Conservation (phyloP, 2,113 vertebrate genomes). For the Elephantulus edwardii region DNA sequence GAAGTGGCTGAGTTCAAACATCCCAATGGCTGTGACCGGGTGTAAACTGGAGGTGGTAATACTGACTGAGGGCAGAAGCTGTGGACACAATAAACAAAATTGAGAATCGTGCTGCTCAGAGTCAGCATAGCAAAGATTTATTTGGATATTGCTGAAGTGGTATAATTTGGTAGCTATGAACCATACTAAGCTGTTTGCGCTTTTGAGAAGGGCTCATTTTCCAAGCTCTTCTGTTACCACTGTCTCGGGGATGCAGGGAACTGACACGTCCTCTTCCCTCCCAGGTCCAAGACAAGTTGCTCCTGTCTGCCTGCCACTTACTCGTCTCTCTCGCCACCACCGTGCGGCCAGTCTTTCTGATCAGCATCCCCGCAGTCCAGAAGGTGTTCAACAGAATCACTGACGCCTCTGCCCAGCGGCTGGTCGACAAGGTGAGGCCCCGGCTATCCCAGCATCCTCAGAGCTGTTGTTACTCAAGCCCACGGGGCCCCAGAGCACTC, state of each 20-base stretch:
- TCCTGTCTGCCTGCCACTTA: constrained; percentile 94
- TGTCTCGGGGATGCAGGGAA: not conserved
- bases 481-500: not conserved
- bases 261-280: not conserved
- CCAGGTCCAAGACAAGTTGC: constrained; percentile 97
- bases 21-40: not conserved
- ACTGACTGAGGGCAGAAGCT: not conserved
- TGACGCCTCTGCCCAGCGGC: constrained; percentile 89
- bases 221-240: not conserved
- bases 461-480: not conserved
- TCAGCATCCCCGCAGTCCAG: constrained; percentile 93
- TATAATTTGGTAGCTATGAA: not conserved
- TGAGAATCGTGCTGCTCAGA: not conserved
- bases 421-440: constrained; percentile 90
- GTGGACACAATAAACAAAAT: not conserved
- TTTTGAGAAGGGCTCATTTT: not conserved
- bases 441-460: not conserved
- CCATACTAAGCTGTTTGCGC: not conserved
- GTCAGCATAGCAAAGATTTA: no score
- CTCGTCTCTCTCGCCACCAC: constrained; percentile 96
- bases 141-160: not conserved
- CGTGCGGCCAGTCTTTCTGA: constrained; percentile 95
- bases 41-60: not conserved
- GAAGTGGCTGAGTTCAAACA: not conserved
- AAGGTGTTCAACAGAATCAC: constrained; percentile 96